Base-by-base conservation (phyloP, 1,140 invertebrate species). In the Papilio polyxenes region DNA sequence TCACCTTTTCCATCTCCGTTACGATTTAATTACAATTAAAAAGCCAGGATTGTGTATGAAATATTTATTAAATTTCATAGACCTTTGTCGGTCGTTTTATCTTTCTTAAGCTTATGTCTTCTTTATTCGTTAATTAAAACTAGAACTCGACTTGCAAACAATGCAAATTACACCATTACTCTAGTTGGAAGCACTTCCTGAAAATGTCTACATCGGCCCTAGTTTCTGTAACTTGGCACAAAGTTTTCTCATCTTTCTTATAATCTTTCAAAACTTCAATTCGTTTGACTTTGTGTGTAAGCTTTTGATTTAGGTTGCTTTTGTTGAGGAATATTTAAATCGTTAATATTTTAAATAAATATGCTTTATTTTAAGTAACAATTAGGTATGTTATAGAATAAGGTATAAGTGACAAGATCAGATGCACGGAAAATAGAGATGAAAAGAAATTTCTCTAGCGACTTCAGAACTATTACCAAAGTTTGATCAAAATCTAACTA, bases 101-200 rank as follows among this genome's bases (percentile, higher is more conserved):
- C n/a, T 7, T 59, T 20, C 20, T 59, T n/a, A 59, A 20, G 17
- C 56, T 20, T 59, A 59, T 20, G n/a, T 4, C 51, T 53, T 20
- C n/a, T 59, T 59, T 59, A n/a, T 59, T 59, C 56, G n/a, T 59
- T 59, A 7, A 59, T 59, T 59, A 59, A 59, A 59, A 59, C 56
- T n/a, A 20, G 17, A 59, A 59, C 17, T 59, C 7, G n/a, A 15
- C 15, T 5, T 59, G 65, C 65, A 37, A 72, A 72, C 65, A 72
- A 72, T 72, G 65, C 11, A 72, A 72, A 72, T 72, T 72, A 72
- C 31, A 72, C 65, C 65, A 72, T 72, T 72, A 72, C 31, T 72
- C 31, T 40, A 72, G 65, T 72, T 72, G 65, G 65, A 72, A 72
- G 65, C 65, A 40, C 65, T 72, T 72, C 65, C 65, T 72, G 65